phyloP scores from a whole-genome alignment of 2,888 invertebrate genomes.

The Thymelicus lineola region DNA sequence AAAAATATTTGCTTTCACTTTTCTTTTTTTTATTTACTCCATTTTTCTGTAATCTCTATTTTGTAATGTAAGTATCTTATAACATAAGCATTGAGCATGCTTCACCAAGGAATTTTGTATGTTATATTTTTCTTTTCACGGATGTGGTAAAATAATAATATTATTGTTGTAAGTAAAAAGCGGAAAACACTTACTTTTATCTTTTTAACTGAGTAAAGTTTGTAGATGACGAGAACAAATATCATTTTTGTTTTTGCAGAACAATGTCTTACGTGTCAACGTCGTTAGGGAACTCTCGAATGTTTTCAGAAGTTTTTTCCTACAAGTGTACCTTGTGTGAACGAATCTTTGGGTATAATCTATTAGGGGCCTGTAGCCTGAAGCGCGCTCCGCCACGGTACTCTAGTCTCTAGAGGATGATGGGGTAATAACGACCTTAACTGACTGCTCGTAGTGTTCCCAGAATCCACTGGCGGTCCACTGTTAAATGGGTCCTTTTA shows the following conservation, averaged over 20 bases:
- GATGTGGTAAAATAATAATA: background rate
- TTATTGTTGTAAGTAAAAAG: background rate
- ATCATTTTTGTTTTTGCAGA: background rate
- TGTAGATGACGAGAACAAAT: conserved; percentile 1
- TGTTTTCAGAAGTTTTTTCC: background rate
- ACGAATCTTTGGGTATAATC: background rate
- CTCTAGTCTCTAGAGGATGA: too few species aligned
- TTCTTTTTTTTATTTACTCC: too few species aligned
- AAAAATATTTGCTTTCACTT: too few species aligned
- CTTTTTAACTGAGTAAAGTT: background rate
- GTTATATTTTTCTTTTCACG: background rate
- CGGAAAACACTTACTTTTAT: background rate
- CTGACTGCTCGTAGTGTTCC: too few species aligned
- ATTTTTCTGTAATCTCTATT: too few species aligned
- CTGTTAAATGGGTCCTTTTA: too few species aligned
- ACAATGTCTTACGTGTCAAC: background rate
- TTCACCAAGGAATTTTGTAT: too few species aligned
- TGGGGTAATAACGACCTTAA: too few species aligned
- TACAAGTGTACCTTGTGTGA: background rate
- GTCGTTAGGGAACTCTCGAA: conserved; percentile 1
- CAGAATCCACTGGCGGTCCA: too few species aligned
- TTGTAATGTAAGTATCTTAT: too few species aligned
- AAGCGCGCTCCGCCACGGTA: too few species aligned
- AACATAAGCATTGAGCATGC: too few species aligned
- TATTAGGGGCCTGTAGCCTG: background rate